phyloP scores from a whole-genome alignment of 2,888 invertebrate species.

The Brachypalpus laphriformis region DNA sequence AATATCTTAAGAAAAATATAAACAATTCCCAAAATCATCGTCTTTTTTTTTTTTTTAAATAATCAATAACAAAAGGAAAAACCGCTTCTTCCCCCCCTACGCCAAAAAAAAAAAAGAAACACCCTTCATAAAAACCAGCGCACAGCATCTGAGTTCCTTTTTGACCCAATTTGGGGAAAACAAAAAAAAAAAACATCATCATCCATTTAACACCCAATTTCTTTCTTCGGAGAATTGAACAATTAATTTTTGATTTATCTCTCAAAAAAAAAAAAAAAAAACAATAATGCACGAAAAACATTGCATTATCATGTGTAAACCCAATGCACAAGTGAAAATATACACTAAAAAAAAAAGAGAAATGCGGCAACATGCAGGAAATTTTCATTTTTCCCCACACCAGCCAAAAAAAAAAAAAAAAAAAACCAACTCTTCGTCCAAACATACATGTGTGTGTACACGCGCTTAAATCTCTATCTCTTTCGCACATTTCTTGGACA shows the following conservation, averaged over 20 bases:
- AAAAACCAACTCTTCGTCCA: conserved; percentile 26
- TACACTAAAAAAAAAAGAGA: conserved; percentile 36
- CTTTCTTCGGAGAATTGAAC: background rate
- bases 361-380: conserved; percentile 65
- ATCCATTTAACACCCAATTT: background rate
- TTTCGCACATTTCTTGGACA: conserved; percentile 10
- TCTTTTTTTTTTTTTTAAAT: background rate
- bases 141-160: conserved; percentile 19
- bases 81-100: background rate
- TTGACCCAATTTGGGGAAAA: conserved; percentile 24
- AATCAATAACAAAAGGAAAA: conserved; percentile 16
- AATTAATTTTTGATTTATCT: conserved; percentile 8
- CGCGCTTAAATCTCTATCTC: background rate
- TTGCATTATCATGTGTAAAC: background rate
- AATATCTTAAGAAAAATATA: too few relatives aligned
- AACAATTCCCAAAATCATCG: too few relatives aligned
- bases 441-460: background rate
- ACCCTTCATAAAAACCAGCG: background rate
- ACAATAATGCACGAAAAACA: background rate
- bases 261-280: background rate
- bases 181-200: background rate
- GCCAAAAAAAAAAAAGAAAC: background rate
- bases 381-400: conserved; percentile 36
- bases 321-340: conserved; percentile 19
- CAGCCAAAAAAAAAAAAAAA: background rate